A percentile compares a stretch with the other conserved stretches of the same genome.
phyloP scores from a whole-genome alignment of 2,113 vertebrate species.

The Bufo bufo region DNA sequence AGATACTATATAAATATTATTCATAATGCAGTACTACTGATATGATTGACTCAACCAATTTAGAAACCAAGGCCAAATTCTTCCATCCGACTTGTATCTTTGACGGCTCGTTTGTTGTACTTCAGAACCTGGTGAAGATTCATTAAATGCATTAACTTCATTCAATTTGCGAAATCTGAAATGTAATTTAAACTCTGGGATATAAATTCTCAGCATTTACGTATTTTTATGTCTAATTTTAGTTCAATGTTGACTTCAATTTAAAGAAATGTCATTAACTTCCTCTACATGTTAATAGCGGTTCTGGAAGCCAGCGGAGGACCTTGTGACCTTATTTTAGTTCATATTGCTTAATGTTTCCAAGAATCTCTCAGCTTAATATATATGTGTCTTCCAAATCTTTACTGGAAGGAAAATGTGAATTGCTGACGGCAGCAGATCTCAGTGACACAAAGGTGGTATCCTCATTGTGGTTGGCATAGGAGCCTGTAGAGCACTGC shows the following conservation, averaged over 20 bases:
- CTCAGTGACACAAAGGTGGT: not conserved
- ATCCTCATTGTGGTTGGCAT: constrained; percentile 10
- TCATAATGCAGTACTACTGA: too few species aligned
- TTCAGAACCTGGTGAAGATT: not conserved
- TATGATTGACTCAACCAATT: not conserved
- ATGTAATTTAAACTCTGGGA: too few species aligned
- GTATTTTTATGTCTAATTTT: not conserved
- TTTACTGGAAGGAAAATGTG: constrained; percentile 22
- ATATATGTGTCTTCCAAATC: not conserved
- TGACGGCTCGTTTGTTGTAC: not conserved
- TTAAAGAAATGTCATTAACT: not conserved
- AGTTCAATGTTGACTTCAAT: constrained; percentile 9
- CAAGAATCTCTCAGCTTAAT: not conserved
- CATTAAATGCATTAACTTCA: not conserved
- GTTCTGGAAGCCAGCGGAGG: not conserved
- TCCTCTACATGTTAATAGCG: not conserved
- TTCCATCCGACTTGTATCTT: not conserved
- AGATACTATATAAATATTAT: too few species aligned
- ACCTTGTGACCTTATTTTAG: constrained; percentile 19
- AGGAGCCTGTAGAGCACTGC: too few species aligned
- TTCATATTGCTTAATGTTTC: constrained; percentile 42
- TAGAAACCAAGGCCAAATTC: not conserved
- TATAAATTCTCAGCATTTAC: not conserved
- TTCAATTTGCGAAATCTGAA: not conserved
- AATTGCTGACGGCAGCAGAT: constrained; percentile 2